phyloP scores from a whole-genome alignment of 1,140 invertebrate genomes.

The Pteromalus puparum region DNA sequence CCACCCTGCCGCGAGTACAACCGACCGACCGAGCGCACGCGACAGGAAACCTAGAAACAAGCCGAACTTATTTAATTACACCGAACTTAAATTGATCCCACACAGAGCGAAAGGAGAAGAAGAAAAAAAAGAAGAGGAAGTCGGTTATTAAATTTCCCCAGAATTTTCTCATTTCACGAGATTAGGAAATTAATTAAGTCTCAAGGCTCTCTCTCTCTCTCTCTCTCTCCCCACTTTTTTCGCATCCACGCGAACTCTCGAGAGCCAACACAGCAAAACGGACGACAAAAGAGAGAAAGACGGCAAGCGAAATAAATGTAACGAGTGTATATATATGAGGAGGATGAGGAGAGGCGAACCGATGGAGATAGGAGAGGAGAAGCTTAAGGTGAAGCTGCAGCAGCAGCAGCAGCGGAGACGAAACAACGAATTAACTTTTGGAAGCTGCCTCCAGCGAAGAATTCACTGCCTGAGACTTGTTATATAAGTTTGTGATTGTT shows the following conservation, averaged over 20 bases:
- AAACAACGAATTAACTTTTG: slow-evolving; percentile 46
- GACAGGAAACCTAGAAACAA: neutral
- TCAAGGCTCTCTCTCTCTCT: neutral
- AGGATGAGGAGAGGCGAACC: slow-evolving; percentile 52
- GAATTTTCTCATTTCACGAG: slow-evolving; percentile 4
- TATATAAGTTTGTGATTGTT: slow-evolving; percentile 47
- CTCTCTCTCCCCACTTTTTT: neutral
- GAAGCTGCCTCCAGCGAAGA: slow-evolving; percentile 2
- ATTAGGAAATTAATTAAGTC: slow-evolving; percentile 5
- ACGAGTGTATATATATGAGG: slow-evolving; percentile 51
- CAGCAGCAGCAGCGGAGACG: slow-evolving; percentile 7
- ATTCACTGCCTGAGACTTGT: slow-evolving; percentile 22
- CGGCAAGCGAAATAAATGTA: slow-evolving; percentile 54
- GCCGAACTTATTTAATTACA: slow-evolving; percentile 4
- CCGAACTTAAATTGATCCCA: neutral
- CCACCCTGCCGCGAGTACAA: neutral
- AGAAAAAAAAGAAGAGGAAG: neutral
- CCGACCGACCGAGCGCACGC: too few relatives aligned
- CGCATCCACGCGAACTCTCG: neutral
- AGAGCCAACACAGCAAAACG: slow-evolving; percentile 53
- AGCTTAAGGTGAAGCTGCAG: slow-evolving; percentile 24
- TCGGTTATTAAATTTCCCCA: neutral
- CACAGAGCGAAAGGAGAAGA: neutral
- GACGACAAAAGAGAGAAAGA: slow-evolving; percentile 55
- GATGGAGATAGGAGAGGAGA: slow-evolving; percentile 19